Evolutionary conservation across 2,113 vertebrate genomes (phyloP).

Genomic region (Solea senegalensis): DNA sequence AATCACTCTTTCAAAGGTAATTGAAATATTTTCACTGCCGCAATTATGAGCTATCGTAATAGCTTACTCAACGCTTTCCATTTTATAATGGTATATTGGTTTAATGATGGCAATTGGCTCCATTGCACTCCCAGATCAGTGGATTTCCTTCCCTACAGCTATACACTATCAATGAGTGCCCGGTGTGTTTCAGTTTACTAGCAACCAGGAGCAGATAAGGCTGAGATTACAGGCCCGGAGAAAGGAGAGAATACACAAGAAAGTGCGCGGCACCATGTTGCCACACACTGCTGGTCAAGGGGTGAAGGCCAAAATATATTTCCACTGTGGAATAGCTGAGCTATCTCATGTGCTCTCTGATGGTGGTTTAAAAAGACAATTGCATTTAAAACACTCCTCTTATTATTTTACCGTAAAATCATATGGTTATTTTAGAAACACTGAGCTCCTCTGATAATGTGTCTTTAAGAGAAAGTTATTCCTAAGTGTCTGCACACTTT

Average conservation of each 20-base stretch:
- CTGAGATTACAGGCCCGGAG: conserved; percentile 48
- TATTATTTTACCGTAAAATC: background rate
- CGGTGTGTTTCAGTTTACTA: conserved; percentile 55
- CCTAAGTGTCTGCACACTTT: conserved; percentile 1
- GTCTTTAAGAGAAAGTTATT: background rate
- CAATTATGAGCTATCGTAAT: background rate
- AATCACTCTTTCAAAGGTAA: background rate
- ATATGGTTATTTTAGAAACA: background rate
- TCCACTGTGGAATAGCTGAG: background rate
- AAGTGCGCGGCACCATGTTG: conserved; percentile 48
- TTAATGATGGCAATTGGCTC: conserved; percentile 17
- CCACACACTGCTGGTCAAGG: conserved; percentile 18
- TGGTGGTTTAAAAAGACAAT: conserved; percentile 24
- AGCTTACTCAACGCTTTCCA: background rate
- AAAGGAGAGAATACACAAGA: conserved; percentile 47
- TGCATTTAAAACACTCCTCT: no score
- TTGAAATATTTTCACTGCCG: background rate
- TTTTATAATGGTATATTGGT: background rate
- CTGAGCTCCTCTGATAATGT: background rate
- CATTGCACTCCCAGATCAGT: conserved; percentile 18
- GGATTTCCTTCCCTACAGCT: conserved; percentile 65
- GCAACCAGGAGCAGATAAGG: conserved; percentile 60
- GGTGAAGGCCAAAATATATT: conserved; percentile 57
- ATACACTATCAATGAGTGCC: conserved; percentile 53
- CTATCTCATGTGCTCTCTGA: background rate